phyloP scores from a whole-genome alignment of 2,797 vertebrate species.

The Notolabrus celidotus region DNA sequence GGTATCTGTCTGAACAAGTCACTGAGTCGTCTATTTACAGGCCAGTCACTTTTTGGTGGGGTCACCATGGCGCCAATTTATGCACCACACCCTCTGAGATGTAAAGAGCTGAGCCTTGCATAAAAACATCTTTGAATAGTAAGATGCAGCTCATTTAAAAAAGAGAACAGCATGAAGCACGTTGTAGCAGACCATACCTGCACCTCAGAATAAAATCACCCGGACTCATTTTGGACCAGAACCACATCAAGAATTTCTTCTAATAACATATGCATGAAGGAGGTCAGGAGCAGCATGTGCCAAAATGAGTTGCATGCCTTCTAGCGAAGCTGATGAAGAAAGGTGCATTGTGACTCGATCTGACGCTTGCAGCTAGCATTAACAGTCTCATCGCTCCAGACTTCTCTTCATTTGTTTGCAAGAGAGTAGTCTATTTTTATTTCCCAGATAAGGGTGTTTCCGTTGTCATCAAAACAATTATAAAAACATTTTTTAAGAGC shows the following conservation, averaged over 20 bases:
- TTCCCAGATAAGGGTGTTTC: neutral
- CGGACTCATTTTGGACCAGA: too few species aligned
- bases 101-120: neutral
- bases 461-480: neutral
- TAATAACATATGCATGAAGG: too few species aligned
- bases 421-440: neutral
- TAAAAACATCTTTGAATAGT: too few species aligned
- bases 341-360: too few species aligned
- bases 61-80: neutral
- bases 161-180: too few species aligned
- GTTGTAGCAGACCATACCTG: too few species aligned
- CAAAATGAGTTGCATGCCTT: neutral
- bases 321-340: neutral
- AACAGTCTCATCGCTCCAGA: neutral
- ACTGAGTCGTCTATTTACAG: neutral
- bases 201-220: too few species aligned
- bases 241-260: too few species aligned
- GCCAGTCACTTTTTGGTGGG: neutral
- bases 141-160: too few species aligned
- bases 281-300: too few species aligned
- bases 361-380: too few species aligned
- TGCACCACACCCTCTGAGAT: neutral
- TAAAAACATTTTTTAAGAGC: neutral
- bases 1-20: neutral
- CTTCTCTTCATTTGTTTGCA: too few species aligned